Percentiles rank a stretch among this genome's conserved stretches.
Conservation (phyloP, 2,888 invertebrate genomes). For the Rhingia campestris region DNA sequence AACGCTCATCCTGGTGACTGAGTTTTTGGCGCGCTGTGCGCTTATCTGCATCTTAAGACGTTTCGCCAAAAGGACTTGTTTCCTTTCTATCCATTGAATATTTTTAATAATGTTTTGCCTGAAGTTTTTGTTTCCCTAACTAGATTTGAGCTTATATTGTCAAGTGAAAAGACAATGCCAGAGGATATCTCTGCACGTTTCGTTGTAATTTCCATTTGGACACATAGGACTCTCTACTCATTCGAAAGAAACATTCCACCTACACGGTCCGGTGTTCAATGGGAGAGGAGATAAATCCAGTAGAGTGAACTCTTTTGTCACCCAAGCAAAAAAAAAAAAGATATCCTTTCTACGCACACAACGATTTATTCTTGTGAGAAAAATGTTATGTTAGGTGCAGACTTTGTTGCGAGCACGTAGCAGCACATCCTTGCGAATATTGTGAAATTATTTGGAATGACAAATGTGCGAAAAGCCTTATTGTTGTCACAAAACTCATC, state of each 20-base stretch:
- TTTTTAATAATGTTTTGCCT: slow-evolving; percentile 71
- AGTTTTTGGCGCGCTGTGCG: slow-evolving; percentile 59
- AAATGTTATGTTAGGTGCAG: not conserved
- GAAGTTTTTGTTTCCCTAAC: slow-evolving; percentile 72
- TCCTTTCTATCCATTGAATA: slow-evolving; percentile 33
- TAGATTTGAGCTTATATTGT: slow-evolving; percentile 72
- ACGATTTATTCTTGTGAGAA: slow-evolving; percentile 9
- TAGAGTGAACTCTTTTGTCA: slow-evolving; percentile 34
- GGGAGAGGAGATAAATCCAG: slow-evolving; percentile 45
- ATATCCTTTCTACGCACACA: slow-evolving; percentile 14
- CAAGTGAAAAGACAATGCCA: slow-evolving; percentile 23
- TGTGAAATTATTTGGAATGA: slow-evolving; percentile 71
- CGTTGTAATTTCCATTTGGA: slow-evolving; percentile 42
- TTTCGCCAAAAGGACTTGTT: slow-evolving; percentile 25
- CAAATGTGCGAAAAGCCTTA: slow-evolving; percentile 73
- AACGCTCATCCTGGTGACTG: slow-evolving; percentile 5
- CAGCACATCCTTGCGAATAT: slow-evolving; percentile 31
- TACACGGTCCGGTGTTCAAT: slow-evolving; percentile 21
- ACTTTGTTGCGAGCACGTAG: slow-evolving; percentile 49
- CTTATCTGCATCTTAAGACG: slow-evolving; percentile 66
- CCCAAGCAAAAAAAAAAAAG: no score
- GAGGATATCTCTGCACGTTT: slow-evolving; percentile 38
- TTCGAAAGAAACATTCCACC: slow-evolving; percentile 62
- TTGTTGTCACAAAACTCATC: slow-evolving; percentile 67
- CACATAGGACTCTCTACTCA: slow-evolving; percentile 23